Evolutionary conservation across 2,797 vertebrate species (phyloP).

Genomic region (Helostoma temminkii): DNA sequence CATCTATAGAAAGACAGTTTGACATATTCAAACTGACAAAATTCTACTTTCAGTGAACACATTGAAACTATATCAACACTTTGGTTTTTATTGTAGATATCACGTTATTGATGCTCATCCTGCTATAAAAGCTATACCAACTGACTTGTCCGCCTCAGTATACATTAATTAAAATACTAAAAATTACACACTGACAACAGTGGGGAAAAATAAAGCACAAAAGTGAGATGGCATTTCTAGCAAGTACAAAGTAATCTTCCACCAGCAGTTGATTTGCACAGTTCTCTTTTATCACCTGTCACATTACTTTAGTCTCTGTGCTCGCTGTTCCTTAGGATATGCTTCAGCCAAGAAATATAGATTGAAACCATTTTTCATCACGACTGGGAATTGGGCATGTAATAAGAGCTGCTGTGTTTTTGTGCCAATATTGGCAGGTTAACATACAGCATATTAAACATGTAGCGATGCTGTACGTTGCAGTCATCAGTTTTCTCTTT

Average conservation of each 20-base stretch:
- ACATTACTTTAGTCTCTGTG: constrained; percentile 43
- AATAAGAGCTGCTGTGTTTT: constrained; percentile 37
- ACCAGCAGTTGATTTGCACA: constrained; percentile 38
- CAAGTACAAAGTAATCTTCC: constrained; percentile 8
- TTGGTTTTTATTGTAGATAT: constrained; percentile 16
- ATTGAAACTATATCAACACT: not conserved
- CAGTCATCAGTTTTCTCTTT: constrained; percentile 5
- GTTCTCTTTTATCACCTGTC: constrained; percentile 61
- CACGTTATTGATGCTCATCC: not conserved
- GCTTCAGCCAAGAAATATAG: constrained; percentile 42
- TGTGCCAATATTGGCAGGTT: constrained; percentile 42
- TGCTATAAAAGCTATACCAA: not conserved
- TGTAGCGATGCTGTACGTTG: not conserved
- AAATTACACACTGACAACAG: not conserved
- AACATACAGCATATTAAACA: constrained; percentile 42
- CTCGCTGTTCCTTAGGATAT: constrained; percentile 30
- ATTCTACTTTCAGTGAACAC: not conserved
- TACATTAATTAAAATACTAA: constrained; percentile 14
- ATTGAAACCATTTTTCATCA: constrained; percentile 63
- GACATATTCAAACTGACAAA: not conserved
- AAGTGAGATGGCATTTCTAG: not conserved
- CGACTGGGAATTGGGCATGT: constrained; percentile 38
- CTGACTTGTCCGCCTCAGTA: not conserved
- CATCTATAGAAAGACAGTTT: not conserved
- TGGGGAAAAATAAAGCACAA: not conserved